Evolutionary conservation across 2,888 invertebrate species (phyloP), one percentile per base, ranked within the genome.

Genomic region (Apantesis nais): DNA sequence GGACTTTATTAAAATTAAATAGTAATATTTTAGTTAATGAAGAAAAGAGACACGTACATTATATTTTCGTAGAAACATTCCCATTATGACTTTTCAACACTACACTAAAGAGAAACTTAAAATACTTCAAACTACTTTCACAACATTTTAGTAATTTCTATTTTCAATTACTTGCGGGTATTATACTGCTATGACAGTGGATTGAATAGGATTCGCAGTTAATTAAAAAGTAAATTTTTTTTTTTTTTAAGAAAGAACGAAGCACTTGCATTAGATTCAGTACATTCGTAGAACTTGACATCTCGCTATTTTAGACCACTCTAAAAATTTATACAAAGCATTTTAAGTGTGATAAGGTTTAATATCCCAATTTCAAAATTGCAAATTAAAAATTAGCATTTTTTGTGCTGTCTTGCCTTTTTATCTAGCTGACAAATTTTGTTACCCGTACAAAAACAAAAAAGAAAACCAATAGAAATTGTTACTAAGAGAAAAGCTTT

Each of bases 221-320:
- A 69, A 61, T 61, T 65, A 69, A 65, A 69, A 65, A 65, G n/a
- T 37, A 37, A 69, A 69, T 65, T 44, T 48, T 60, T 22, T 48
- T n/a, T n/a, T 68, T 55, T 41, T 29, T 25, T 29, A 48, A 11
- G 48, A 44, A 48, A 48, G 29, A 29, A 48, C 5, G 1, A 41
- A 16, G 16, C 4, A 19, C 31, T 31, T 19, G 12, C 19, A 19
- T 14, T n/a, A n/a, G 4, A n/a, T 14, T 62, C 37, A 62, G 22
- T 62, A 37, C 14, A 37, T 62, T 62, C 37, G 62, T 62, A 62
- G 62, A 62, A 34, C 37, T n/a, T 62, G n/a, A 34, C 37, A 39
- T 37, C n/a, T n/a, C n/a, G n/a, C n/a, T 37, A n/a, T 62, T 62
- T 12, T 25, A 9, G 7, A 39, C 7, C 7, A 14, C 14, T 1